These are phyloP conservation scores for Macquaria australasica DNA, from an alignment of 2,113 vertebrate genomes.

Conservation along the genomic window DNA sequence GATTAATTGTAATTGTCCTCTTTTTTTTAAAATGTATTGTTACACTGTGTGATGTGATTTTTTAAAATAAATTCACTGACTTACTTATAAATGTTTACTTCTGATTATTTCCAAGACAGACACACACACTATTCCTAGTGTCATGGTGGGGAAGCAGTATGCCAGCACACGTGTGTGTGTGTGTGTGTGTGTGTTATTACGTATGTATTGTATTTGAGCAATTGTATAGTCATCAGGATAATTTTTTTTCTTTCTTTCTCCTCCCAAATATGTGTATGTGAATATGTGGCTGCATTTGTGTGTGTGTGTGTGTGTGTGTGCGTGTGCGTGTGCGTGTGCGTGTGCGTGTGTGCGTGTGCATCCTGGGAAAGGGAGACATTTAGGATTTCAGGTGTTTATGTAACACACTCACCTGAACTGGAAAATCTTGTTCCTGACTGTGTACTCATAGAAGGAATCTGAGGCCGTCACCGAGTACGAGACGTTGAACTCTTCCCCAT, in stretches of 20 bases:
- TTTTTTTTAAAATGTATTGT: background rate
- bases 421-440: constrained; percentile 82
- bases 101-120: background rate
- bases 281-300: background rate
- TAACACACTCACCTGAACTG: constrained; percentile 78
- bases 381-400: constrained; percentile 15
- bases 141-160: background rate
- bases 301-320: background rate
- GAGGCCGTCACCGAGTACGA: constrained; percentile 78
- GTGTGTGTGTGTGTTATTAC: background rate
- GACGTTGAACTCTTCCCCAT: constrained; percentile 86
- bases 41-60: background rate
- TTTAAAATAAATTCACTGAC: background rate
- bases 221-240: background rate
- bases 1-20: background rate
- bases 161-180: background rate
- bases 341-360: background rate
- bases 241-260: too few species aligned
- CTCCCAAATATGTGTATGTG: background rate
- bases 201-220: too few species aligned
- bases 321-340: background rate
- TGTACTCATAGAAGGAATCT: constrained; percentile 84
- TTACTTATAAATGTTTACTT: background rate
- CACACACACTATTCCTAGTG: background rate
- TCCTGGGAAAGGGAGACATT: background rate